Conservation (phyloP, 2,113 vertebrate genomes). For the Oncorhynchus masou region DNA sequence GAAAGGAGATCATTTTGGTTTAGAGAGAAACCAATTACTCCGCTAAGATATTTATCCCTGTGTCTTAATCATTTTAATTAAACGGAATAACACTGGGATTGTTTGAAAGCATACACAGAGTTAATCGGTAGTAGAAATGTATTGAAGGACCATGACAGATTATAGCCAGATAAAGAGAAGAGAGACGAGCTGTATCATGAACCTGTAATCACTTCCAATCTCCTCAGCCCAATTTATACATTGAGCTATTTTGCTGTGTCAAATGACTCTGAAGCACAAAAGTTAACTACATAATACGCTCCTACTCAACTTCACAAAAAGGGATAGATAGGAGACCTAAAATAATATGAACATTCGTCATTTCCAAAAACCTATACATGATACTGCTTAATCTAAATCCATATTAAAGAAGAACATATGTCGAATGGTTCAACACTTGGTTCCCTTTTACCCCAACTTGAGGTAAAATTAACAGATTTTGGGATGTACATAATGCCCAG, state of each 20-base stretch:
- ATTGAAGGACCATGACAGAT: constrained; percentile 1
- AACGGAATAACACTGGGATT: constrained; percentile 7
- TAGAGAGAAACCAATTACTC: constrained; percentile 27
- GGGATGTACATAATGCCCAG: too few species aligned
- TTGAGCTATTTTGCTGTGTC: background rate
- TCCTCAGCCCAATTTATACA: background rate
- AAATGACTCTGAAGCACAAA: background rate
- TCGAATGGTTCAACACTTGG: too few species aligned
- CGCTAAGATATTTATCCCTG: constrained; percentile 22
- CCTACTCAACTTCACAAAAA: too few species aligned
- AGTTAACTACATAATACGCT: too few species aligned
- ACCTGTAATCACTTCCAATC: background rate
- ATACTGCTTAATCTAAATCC: too few species aligned
- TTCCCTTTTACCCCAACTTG: too few species aligned
- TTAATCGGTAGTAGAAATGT: constrained; percentile 17
- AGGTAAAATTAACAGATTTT: too few species aligned
- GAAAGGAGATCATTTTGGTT: background rate
- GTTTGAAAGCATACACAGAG: constrained; percentile 9
- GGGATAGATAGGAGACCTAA: too few species aligned
- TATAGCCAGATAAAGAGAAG: background rate
- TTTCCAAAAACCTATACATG: too few species aligned
- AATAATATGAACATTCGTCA: too few species aligned
- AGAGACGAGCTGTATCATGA: constrained; percentile 7
- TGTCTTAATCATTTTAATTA: constrained; percentile 25
- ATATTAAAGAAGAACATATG: too few species aligned